Evolutionary conservation across 2,888 invertebrate genomes (phyloP).

Genomic region (Fragum sueziense): DNA sequence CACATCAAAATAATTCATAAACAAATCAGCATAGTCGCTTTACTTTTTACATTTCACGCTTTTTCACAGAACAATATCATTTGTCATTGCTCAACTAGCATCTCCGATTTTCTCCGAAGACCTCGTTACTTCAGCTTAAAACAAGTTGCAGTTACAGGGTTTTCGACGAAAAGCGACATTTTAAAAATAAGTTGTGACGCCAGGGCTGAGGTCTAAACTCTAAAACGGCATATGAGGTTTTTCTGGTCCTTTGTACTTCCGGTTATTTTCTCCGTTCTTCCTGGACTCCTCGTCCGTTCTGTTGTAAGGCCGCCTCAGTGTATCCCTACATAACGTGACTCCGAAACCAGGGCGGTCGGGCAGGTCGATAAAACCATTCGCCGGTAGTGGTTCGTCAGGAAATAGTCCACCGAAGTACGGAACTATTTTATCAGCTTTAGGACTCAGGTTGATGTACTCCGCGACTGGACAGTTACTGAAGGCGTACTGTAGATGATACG

Average conservation of each 20-base stretch:
- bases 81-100: no score
- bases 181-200: no score
- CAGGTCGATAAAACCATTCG: conserved; percentile 77
- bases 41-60: no score
- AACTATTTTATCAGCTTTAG: conserved; percentile 74
- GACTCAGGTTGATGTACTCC: conserved; percentile 79
- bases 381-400: conserved; percentile 78
- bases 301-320: conserved; percentile 72
- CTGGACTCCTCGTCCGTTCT: conserved; percentile 69
- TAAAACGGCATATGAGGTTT: conserved; percentile 73
- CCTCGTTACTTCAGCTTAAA: no score
- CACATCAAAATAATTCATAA: no score
- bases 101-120: no score
- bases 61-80: no score
- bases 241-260: conserved; percentile 59
- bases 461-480: conserved; percentile 79
- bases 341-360: conserved; percentile 80
- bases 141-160: no score
- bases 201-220: no score
- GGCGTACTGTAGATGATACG: conserved; percentile 80
- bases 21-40: no score
- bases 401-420: conserved; percentile 80
- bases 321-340: conserved; percentile 73
- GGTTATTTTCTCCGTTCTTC: conserved; percentile 70
- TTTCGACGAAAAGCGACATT: no score